Conservation (phyloP, 1,140 invertebrate species). For the Drosophila biarmipes region DNA sequence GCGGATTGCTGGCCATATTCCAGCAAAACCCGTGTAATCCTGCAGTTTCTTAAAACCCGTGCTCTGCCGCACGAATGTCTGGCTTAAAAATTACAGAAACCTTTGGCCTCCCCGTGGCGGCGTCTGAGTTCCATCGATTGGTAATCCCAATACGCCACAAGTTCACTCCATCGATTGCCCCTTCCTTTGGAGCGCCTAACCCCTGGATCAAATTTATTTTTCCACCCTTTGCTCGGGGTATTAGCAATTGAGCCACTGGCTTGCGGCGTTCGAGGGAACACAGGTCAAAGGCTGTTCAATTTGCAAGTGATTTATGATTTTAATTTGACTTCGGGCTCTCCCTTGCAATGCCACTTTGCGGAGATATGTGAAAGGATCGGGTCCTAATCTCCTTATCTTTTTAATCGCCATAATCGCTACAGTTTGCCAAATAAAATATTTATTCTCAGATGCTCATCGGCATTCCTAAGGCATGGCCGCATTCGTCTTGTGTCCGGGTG, state of each 20-base stretch:
- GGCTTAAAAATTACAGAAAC: not conserved
- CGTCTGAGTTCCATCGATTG: conserved; percentile 41
- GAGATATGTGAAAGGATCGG: not conserved
- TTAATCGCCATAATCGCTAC: no score
- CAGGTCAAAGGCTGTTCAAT: not conserved
- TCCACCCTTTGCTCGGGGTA: not conserved
- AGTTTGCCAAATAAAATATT: no score
- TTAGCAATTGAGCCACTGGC: not conserved
- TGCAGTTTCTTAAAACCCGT: not conserved
- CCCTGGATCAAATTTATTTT: conserved; percentile 3
- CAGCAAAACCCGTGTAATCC: not conserved
- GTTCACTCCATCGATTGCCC: conserved; percentile 33
- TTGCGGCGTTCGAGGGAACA: not conserved
- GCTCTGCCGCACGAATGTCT: not conserved
- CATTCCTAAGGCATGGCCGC: not conserved
- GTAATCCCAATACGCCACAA: conserved; percentile 40
- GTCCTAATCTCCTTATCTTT: no score
- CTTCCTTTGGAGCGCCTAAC: not conserved
- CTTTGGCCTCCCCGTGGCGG: not conserved
- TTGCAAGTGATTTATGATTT: not conserved
- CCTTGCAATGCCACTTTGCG: not conserved
- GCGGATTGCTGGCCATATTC: not conserved
- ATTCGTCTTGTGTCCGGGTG: not conserved
- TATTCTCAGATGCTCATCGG: no score
- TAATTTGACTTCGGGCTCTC: not conserved